Evolutionary conservation across 2,888 invertebrate species (phyloP).

Genomic region (Miltochrista miniata): DNA sequence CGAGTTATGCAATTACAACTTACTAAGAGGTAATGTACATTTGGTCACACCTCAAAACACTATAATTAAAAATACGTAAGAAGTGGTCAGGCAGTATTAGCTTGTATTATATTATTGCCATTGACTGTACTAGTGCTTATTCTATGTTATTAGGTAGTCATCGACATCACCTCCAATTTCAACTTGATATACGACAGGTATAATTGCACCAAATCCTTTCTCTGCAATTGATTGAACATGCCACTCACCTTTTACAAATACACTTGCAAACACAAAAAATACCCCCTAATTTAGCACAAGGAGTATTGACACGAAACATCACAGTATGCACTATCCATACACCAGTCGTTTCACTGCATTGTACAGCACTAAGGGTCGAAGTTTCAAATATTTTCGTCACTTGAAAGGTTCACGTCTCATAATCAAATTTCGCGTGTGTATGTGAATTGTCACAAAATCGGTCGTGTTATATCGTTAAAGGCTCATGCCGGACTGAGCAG

Average conservation of each 20-base stretch:
- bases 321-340: constrained; percentile 71
- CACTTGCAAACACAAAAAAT: constrained; percentile 49
- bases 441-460: constrained; percentile 53
- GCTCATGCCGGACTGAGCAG: constrained; percentile 75
- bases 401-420: constrained; percentile 42
- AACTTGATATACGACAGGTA: background rate
- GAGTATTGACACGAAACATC: constrained; percentile 75
- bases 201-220: constrained; percentile 14
- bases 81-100: no score
- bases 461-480: constrained; percentile 77
- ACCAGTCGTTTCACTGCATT: constrained; percentile 63
- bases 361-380: constrained; percentile 35
- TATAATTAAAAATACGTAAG: background rate
- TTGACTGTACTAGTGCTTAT: no score
- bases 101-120: no score
- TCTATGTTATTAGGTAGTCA: background rate
- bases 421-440: constrained; percentile 42
- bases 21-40: background rate
- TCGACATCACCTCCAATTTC: background rate
- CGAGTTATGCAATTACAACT: background rate
- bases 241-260: constrained; percentile 62
- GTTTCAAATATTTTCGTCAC: constrained; percentile 22
- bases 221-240: constrained; percentile 12
- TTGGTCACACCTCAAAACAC: background rate
- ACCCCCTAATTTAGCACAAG: constrained; percentile 70